These are phyloP conservation scores for Papilio polyxenes DNA, from an alignment of 1,140 invertebrate genomes.

Conservation along the genomic window DNA sequence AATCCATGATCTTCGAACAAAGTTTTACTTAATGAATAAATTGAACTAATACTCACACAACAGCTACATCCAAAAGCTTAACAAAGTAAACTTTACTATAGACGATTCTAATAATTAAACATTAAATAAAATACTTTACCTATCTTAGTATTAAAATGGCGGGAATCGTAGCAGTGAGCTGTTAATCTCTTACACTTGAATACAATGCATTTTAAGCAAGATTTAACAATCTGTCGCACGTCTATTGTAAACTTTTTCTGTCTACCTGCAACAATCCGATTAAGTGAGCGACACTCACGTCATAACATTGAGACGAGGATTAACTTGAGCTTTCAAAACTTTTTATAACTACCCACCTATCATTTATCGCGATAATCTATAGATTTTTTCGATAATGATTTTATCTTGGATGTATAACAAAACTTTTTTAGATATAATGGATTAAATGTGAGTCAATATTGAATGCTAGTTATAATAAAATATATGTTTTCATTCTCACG, in stretches of 20 bases:
- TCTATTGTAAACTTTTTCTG: conserved; percentile 9
- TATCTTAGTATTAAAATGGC: not conserved
- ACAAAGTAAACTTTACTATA: not conserved
- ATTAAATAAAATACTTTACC: not conserved
- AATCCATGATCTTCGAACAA: too few species aligned
- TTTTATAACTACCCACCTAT: not conserved
- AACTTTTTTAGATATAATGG: not conserved
- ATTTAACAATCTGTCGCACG: conserved; percentile 15
- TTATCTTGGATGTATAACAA: not conserved
- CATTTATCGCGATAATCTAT: not conserved
- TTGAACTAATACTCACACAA: not conserved
- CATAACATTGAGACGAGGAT: not conserved
- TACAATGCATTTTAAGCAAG: conserved; percentile 18
- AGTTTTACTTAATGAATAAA: too few species aligned
- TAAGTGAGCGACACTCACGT: conserved; percentile 12
- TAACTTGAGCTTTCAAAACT: conserved; percentile 6
- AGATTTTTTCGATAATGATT: not conserved
- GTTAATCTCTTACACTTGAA: not conserved
- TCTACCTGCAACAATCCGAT: conserved; percentile 19
- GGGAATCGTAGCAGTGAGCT: not conserved
- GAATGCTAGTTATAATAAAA: not conserved
- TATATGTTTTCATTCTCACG: not conserved
- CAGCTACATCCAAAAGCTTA: not conserved
- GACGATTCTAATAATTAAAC: not conserved
- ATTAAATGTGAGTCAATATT: not conserved